Evolutionary conservation across 2,888 invertebrate genomes (phyloP).

Genomic region (Platycheirus albimanus): DNA sequence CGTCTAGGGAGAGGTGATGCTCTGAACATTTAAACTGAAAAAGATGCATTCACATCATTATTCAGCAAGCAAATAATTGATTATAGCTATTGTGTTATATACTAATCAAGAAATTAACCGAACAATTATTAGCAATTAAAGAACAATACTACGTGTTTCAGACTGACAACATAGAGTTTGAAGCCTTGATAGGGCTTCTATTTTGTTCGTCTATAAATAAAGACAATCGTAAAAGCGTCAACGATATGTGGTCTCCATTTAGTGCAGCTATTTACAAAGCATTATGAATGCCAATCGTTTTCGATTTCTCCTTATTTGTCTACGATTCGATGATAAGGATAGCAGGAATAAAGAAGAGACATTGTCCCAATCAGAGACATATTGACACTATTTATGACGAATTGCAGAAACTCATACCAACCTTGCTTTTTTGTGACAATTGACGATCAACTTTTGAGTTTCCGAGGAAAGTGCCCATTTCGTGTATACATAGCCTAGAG

Average conservation of each 20-base stretch:
- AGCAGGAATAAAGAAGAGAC: conserved; percentile 13
- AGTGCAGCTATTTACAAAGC: conserved; percentile 20
- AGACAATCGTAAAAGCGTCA: conserved; percentile 13
- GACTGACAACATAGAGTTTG: conserved; percentile 29
- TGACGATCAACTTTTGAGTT: conserved; percentile 21
- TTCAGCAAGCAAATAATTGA: conserved; percentile 26
- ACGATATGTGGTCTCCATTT: conserved; percentile 35
- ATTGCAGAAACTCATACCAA: conserved; percentile 23
- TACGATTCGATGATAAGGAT: conserved; percentile 34
- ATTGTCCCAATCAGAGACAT: conserved; percentile 21
- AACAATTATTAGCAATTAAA: neutral
- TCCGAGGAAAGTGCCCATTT: conserved; percentile 18
- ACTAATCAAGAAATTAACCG: conserved; percentile 25
- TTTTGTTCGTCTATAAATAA: conserved; percentile 15
- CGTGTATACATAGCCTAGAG: neutral
- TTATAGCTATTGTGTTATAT: conserved; percentile 16
- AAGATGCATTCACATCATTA: conserved; percentile 13
- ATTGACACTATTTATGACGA: conserved; percentile 16
- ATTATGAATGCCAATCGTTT: conserved; percentile 23
- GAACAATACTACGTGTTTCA: conserved; percentile 19
- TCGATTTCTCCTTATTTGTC: conserved; percentile 11
- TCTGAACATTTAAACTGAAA: conserved; percentile 16
- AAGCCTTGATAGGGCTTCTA: conserved; percentile 4
- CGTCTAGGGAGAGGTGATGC: conserved; percentile 10
- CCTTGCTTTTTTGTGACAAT: conserved; percentile 14